These are phyloP conservation scores for Hyles lineata DNA, from an alignment of 2,888 invertebrate genomes.

Conservation along the genomic window DNA sequence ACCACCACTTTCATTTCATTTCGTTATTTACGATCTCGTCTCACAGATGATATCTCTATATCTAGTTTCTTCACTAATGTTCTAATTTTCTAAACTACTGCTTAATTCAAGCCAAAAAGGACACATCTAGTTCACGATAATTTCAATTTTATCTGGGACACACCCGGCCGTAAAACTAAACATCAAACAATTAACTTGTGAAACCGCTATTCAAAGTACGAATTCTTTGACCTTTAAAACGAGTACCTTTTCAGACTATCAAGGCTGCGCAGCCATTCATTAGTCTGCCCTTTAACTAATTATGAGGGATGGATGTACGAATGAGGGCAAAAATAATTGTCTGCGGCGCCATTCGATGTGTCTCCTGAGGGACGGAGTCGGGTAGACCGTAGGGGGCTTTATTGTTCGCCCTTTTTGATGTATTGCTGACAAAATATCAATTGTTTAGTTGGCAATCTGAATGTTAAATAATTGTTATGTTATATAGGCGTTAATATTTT, in stretches of 20 bases:
- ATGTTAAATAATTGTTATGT: no score
- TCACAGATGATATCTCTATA: no score
- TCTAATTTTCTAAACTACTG: no score
- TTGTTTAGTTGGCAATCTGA: no score
- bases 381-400: neutral
- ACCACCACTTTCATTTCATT: no score
- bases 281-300: slow-evolving; percentile 54
- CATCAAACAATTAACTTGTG: slow-evolving; percentile 16
- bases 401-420: neutral
- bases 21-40: no score
- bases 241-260: slow-evolving; percentile 21
- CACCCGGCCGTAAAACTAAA: neutral
- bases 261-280: slow-evolving; percentile 43
- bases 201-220: slow-evolving; percentile 1
- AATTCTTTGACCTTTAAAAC: slow-evolving; percentile 27
- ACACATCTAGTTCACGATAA: no score
- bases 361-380: neutral
- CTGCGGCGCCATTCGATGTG: slow-evolving; percentile 36
- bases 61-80: no score
- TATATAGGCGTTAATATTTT: no score
- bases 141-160: no score
- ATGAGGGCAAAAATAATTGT: slow-evolving; percentile 53
- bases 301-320: slow-evolving; percentile 54
- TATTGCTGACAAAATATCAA: neutral
- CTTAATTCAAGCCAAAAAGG: no score